Percentiles rank a stretch among this genome's conserved stretches.
Conservation (phyloP, 2,888 invertebrate species). For the Malacosoma neustria region DNA sequence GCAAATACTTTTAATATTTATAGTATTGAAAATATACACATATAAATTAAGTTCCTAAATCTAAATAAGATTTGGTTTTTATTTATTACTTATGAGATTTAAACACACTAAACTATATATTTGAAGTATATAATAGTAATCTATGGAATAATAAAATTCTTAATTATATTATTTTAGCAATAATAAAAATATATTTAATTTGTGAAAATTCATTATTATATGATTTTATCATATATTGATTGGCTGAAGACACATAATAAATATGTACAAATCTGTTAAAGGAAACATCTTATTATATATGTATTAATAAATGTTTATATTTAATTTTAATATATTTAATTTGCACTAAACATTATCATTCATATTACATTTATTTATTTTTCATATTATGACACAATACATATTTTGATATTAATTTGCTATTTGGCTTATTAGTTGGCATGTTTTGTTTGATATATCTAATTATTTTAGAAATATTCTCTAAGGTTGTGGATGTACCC, state of each 20-base stretch:
- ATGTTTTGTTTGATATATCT: constrained; percentile 19
- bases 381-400: constrained; percentile 22
- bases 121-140: too few species aligned
- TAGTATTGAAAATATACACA: too few species aligned
- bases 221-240: constrained; percentile 9
- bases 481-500: too few species aligned
- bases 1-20: too few species aligned
- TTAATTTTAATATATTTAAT: constrained; percentile 33
- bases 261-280: background rate
- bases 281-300: constrained; percentile 19
- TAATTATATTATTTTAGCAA: too few species aligned
- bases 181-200: too few species aligned
- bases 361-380: constrained; percentile 25
- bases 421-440: constrained; percentile 47
- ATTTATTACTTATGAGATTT: too few species aligned
- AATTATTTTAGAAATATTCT: background rate
- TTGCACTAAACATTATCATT: constrained; percentile 58
- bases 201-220: background rate
- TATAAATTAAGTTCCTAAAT: too few species aligned
- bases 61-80: too few species aligned
- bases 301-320: constrained; percentile 25
- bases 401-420: constrained; percentile 37
- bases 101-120: too few species aligned
- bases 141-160: too few species aligned
- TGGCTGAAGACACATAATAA: constrained; percentile 10